A percentile compares a stretch with the other conserved stretches of the same genome.
Conservation (phyloP, 2,797 vertebrate species). For the Anguilla anguilla region DNA sequence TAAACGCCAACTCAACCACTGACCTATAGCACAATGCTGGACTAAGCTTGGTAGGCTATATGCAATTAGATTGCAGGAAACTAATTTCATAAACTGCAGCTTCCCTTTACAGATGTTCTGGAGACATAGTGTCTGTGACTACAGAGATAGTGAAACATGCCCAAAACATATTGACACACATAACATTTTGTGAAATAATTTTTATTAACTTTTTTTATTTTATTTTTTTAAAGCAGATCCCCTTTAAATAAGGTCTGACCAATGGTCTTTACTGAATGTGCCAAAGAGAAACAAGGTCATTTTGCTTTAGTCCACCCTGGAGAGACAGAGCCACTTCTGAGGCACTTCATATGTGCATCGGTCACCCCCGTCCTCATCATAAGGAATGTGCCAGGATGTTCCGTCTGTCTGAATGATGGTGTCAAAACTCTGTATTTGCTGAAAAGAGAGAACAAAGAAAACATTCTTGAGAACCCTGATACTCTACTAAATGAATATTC, state of each 20-base stretch:
- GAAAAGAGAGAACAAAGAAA: slow-evolving; percentile 41
- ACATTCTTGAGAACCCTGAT: background rate
- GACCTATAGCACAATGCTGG: too few relatives aligned
- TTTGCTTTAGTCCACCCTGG: slow-evolving; percentile 40
- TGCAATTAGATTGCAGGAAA: too few relatives aligned
- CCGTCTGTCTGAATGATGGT: slow-evolving; percentile 85
- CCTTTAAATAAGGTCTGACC: background rate
- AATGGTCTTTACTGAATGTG: background rate
- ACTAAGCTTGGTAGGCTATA: too few relatives aligned
- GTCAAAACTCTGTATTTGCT: slow-evolving; percentile 80
- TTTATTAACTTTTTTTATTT: background rate
- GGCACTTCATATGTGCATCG: slow-evolving; percentile 84
- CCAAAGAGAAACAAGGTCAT: background rate
- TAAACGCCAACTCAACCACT: too few relatives aligned
- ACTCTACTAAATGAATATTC: background rate
- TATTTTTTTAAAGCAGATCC: background rate
- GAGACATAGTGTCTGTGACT: background rate
- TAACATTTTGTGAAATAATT: background rate
- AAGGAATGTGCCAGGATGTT: slow-evolving; percentile 91
- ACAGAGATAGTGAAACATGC: background rate
- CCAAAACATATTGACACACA: background rate
- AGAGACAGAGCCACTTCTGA: slow-evolving; percentile 88
- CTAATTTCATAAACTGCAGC: background rate
- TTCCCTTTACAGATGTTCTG: background rate
- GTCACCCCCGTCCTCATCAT: slow-evolving; percentile 76